phyloP scores from a whole-genome alignment of 2,113 vertebrate genomes.

The Axis porcinus region DNA sequence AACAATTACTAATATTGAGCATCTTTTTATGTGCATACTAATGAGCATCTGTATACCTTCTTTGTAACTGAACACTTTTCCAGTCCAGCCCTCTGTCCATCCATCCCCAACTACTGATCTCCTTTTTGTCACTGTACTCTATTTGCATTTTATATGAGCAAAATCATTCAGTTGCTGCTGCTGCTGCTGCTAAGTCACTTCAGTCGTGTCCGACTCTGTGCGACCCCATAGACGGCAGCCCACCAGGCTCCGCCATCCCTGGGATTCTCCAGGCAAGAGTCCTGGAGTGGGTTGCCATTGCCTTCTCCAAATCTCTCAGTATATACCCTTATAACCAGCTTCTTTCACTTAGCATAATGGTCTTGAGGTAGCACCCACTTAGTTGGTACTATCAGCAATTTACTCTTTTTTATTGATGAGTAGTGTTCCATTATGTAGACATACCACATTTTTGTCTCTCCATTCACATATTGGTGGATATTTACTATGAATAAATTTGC shows the following conservation, averaged over 20 bases:
- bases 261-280: background rate
- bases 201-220: background rate
- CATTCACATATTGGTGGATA: background rate
- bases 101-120: background rate
- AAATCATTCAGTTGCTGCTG: background rate
- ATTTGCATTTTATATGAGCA: background rate
- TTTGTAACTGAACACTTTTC: background rate
- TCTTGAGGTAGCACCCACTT: background rate
- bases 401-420: background rate
- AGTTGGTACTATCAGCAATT: background rate
- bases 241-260: background rate
- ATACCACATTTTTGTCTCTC: background rate
- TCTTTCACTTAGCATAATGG: background rate
- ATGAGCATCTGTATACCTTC: background rate
- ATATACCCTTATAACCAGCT: background rate
- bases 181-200: background rate
- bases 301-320: background rate
- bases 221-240: background rate
- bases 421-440: background rate
- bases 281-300: background rate
- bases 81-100: background rate
- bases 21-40: background rate
- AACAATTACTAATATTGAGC: background rate
- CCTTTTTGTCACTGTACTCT: background rate
- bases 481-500: background rate